Conservation (phyloP, 1,140 invertebrate species). For the Trichogramma pretiosum region DNA sequence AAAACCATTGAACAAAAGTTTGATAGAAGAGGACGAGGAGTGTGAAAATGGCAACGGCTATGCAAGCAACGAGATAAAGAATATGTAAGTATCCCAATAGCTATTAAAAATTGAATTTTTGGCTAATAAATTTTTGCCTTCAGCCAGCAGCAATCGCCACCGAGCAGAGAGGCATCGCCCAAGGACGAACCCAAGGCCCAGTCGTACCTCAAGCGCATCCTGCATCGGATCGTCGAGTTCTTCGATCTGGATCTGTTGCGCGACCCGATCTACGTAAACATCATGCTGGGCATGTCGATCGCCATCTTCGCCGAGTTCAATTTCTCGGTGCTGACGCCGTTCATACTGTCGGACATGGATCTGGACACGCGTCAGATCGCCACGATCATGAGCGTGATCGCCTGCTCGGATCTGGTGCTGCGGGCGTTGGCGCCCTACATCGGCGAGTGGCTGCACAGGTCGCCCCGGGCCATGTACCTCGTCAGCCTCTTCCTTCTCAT, state of each 20-base stretch:
- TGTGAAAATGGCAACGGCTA: neutral
- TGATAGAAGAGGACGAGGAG: neutral
- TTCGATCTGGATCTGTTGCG: slow-evolving; percentile 50
- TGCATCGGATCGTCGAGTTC: slow-evolving; percentile 20
- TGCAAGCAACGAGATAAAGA: neutral
- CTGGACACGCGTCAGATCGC: slow-evolving; percentile 51
- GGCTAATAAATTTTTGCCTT: neutral
- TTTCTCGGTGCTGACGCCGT: slow-evolving; percentile 56
- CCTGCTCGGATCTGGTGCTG: slow-evolving; percentile 50
- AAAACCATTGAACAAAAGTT: neutral
- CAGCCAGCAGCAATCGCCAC: neutral
- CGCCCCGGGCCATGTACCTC: slow-evolving; percentile 59
- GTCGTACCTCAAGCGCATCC: neutral
- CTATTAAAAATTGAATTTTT: neutral
- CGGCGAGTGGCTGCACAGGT: slow-evolving; percentile 53
- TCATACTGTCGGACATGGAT: slow-evolving; percentile 53
- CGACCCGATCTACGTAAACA: slow-evolving; percentile 53
- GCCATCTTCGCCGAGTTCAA: slow-evolving; percentile 61
- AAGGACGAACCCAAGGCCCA: too few species aligned
- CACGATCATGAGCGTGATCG: slow-evolving; percentile 51
- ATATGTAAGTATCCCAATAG: neutral
- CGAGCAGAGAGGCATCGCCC: neutral
- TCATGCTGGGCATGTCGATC: slow-evolving; percentile 58
- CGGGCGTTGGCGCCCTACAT: slow-evolving; percentile 54
- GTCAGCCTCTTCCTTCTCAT: slow-evolving; percentile 57